phyloP scores from a whole-genome alignment of 2,888 invertebrate genomes.

The Exocentrus adspersus region DNA sequence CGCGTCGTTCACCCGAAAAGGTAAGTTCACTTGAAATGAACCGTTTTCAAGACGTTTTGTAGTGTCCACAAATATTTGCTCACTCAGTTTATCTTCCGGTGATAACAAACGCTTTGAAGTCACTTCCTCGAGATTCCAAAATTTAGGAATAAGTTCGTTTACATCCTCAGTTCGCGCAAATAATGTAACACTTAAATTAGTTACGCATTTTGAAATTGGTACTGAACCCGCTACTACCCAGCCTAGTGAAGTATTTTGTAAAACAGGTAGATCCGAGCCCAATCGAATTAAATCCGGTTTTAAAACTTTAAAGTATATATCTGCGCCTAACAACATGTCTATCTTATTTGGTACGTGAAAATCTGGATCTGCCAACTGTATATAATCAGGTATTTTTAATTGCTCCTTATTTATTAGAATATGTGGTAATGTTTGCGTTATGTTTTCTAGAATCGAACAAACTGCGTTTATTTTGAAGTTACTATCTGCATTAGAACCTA shows the following conservation, averaged over 20 bases:
- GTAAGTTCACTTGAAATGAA: background rate
- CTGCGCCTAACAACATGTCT: background rate
- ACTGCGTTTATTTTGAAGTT: background rate
- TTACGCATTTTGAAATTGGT: background rate
- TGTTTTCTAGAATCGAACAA: background rate
- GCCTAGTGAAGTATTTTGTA: background rate
- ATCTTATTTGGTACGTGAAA: background rate
- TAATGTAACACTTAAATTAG: background rate
- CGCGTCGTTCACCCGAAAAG: background rate
- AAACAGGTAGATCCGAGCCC: background rate
- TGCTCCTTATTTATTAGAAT: background rate
- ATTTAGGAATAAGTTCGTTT: constrained; percentile 2
- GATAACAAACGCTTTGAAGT: background rate
- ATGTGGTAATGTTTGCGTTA: background rate
- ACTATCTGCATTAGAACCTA: background rate
- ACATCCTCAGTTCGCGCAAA: background rate
- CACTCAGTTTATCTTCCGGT: constrained; percentile 1
- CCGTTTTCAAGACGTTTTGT: background rate
- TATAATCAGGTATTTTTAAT: background rate
- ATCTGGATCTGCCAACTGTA: background rate
- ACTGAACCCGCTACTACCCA: background rate
- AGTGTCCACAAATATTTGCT: background rate
- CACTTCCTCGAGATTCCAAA: constrained; percentile 7
- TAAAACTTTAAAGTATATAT: background rate
- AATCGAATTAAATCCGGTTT: background rate